Evolutionary conservation across 2,113 vertebrate genomes (phyloP).

Genomic region (Casuarius casuarius): DNA sequence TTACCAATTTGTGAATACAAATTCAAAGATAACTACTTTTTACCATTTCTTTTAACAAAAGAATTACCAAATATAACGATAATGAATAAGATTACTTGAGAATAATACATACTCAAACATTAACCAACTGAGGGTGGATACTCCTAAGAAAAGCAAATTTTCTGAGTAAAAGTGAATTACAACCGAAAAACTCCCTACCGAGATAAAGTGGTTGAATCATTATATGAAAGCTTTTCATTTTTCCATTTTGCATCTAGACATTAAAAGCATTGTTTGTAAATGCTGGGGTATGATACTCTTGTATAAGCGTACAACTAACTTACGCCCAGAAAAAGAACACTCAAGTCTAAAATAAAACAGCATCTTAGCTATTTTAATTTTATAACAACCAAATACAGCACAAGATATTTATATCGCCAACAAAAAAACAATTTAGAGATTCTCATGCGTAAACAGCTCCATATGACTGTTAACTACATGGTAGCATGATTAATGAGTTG

Average conservation of each 20-base stretch:
- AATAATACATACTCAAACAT: not conserved
- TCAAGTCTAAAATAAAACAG: not conserved
- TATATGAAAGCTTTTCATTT: not conserved
- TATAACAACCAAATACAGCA: not conserved
- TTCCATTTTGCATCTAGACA: not conserved
- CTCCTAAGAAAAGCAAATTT: not conserved
- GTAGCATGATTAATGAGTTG: rapidly evolving
- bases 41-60: not conserved
- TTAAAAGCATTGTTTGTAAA: not conserved
- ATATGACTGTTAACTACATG: not conserved
- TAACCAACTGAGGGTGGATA: not conserved
- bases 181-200: not conserved
- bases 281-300: rapidly evolving
- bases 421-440: not conserved
- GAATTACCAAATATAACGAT: not conserved
- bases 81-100: not conserved
- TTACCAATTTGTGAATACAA: not conserved
- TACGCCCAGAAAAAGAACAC: not conserved
- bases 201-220: not conserved
- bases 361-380: not conserved
- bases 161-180: not conserved
- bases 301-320: not conserved
- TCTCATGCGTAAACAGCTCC: not conserved
- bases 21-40: not conserved
- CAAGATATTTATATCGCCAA: not conserved